phyloP scores from a whole-genome alignment of 1,140 invertebrate genomes.

The Rhynchophorus ferrugineus region DNA sequence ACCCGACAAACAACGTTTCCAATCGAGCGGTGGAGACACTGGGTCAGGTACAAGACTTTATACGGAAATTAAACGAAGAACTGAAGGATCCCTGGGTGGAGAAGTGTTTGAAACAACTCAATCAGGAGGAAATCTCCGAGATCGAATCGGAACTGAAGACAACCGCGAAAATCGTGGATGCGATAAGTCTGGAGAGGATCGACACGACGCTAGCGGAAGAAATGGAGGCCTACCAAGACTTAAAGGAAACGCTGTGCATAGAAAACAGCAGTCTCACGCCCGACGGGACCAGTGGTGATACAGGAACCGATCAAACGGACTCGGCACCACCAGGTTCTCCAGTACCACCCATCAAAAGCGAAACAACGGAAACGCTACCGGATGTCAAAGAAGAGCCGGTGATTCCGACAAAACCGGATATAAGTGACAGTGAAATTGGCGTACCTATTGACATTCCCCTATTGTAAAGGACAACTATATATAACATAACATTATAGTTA shows the following conservation, averaged over 20 bases:
- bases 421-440: no score
- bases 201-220: conserved; percentile 11
- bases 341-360: no score
- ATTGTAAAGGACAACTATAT: no score
- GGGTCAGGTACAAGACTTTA: conserved; percentile 19
- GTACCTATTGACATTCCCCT: no score
- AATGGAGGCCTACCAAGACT: conserved; percentile 13
- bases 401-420: no score
- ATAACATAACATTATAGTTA: no score
- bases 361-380: no score
- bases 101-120: conserved; percentile 9
- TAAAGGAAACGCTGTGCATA: conserved; percentile 7
- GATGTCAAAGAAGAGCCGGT: no score
- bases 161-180: conserved; percentile 9
- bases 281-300: no score
- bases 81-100: conserved; percentile 23
- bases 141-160: conserved; percentile 16
- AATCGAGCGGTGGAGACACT: conserved; percentile 22
- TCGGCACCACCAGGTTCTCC: no score
- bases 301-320: no score
- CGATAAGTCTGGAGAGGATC: conserved; percentile 9
- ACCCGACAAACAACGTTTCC: conserved; percentile 24
- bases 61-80: conserved; percentile 16
- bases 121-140: conserved; percentile 11
- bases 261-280: conserved; percentile 3